Evolutionary conservation across 1,140 invertebrate species (phyloP), one percentile per base, ranked within the genome.

Genomic region (Drosophila truncata): DNA sequence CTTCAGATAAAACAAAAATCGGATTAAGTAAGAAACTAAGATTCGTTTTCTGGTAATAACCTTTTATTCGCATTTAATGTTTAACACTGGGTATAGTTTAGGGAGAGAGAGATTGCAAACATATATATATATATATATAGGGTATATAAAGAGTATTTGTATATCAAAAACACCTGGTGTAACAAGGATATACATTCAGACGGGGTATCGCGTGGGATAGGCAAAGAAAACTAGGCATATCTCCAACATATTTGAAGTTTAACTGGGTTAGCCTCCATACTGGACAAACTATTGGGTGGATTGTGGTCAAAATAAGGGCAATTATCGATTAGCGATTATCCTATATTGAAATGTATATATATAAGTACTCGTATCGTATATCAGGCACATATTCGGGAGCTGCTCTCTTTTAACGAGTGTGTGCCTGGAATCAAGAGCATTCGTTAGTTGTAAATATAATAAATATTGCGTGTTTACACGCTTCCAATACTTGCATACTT

Each of bases 401-500:
- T 66, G 73, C 74, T 41, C 74, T 41, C 35, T 35, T 54, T 35
- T 54, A 39, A 52, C 73, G 72, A 76, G 39, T 49, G 44, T 58
- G 74, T 77, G 73, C 74, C 74, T 69, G 74, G 49, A 54, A 52
- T 64, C 61, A 62, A 57, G 60, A 66, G 59, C 65, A 69, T 84
- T 79, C 29, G 42, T 47, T 31, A 47, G 29, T 59, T 44, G 64
- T 65, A 79, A 65, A 61, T 39, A 33, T 50, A 60, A 85, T 86
- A 83, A 78, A 65, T 77, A 73, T 35, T 66, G 67, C 67, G 67
- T 88, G 71, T 61, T 79, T 60, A 69, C 80, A 80, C 64, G 76
- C 66, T 78, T 78, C 62, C 27, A 87, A 87, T 86, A 87, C 83
- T 87, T 87, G 57, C 74, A 88, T 63, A 78, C 69, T 86, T 86